These are phyloP conservation scores for Gopherus flavomarginatus DNA, from an alignment of 2,113 vertebrate genomes.

Conservation along the genomic window DNA sequence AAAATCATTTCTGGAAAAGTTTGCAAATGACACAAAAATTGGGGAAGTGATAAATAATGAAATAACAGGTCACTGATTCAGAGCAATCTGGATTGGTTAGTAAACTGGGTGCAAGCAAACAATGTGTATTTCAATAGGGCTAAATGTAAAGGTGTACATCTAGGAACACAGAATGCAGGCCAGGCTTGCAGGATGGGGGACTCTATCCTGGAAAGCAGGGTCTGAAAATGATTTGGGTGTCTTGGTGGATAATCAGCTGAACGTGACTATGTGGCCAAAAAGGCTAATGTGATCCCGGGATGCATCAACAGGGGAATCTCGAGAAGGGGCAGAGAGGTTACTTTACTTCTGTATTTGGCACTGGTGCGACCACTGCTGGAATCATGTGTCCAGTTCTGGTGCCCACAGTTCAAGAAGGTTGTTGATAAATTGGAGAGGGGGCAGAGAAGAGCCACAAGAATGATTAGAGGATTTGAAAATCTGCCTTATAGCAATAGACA, in stretches of 20 bases:
- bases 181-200: neutral
- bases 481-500: neutral
- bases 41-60: neutral
- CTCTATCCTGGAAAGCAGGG: neutral
- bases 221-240: neutral
- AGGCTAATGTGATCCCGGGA: neutral
- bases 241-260: neutral
- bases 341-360: neutral
- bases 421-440: neutral
- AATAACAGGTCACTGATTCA: neutral
- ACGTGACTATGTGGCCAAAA: neutral
- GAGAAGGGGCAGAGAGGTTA: neutral
- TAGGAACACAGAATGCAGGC: neutral
- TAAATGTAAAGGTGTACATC: neutral
- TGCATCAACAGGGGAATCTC: neutral
- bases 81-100: neutral
- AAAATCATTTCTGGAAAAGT: neutral
- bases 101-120: neutral
- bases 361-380: neutral
- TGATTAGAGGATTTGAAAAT: neutral
- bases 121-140: neutral
- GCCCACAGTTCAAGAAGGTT: neutral
- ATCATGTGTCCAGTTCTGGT: neutral
- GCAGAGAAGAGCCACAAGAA: neutral
- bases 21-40: neutral